phyloP scores from a whole-genome alignment of 2,797 vertebrate species.

The Vultur gryphus region DNA sequence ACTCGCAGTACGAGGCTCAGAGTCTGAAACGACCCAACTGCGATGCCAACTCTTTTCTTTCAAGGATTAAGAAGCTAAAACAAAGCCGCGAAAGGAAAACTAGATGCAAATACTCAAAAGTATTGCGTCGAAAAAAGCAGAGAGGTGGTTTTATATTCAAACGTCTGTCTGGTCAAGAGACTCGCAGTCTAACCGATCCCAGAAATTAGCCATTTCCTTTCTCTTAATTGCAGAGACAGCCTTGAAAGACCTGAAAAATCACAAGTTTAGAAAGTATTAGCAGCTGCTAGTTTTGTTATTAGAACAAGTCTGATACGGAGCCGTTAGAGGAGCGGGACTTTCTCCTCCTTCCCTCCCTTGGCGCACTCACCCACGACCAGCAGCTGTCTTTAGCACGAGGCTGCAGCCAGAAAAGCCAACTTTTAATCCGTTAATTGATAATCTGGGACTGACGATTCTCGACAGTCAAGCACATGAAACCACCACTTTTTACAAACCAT shows the following conservation, averaged over 20 bases:
- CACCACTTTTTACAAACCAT: fast-evolving
- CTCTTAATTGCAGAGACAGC: background rate
- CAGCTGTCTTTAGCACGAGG: fast-evolving
- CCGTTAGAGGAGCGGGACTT: background rate
- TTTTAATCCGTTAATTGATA: background rate
- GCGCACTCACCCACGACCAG: background rate
- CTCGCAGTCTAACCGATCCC: fast-evolving
- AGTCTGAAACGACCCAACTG: too few relatives aligned
- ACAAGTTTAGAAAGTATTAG: background rate
- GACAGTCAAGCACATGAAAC: fast-evolving
- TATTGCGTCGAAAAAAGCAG: background rate
- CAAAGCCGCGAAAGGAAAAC: background rate
- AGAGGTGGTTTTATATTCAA: background rate
- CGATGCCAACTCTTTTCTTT: background rate
- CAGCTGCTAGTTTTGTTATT: background rate
- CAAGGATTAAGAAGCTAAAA: background rate
- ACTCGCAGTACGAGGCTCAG: fast-evolving
- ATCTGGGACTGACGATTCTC: background rate
- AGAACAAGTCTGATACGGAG: background rate
- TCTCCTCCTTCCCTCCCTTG: background rate
- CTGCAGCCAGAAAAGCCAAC: background rate
- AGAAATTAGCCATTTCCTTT: background rate
- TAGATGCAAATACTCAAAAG: background rate
- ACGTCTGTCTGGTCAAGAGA: background rate
- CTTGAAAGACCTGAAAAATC: background rate